Percentiles rank a stretch among this genome's conserved stretches.
Evolutionary conservation across 2,888 invertebrate species (phyloP).

Genomic region (Netelia fuscicornis): DNA sequence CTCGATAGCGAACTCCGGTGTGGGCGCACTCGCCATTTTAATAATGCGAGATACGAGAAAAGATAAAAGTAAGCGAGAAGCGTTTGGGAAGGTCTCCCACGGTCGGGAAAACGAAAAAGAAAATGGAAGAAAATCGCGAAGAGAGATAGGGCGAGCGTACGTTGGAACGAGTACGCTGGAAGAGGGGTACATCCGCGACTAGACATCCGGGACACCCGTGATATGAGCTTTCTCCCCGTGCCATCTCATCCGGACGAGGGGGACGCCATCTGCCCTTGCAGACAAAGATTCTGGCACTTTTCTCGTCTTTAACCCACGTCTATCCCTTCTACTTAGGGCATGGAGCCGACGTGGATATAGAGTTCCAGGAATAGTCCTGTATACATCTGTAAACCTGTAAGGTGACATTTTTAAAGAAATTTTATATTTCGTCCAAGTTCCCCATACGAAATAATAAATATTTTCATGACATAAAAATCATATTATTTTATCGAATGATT

Average conservation of each 20-base stretch:
- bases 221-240: slow-evolving; percentile 56
- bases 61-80: slow-evolving; percentile 20
- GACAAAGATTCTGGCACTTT: slow-evolving; percentile 40
- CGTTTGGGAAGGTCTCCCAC: slow-evolving; percentile 21
- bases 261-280: slow-evolving; percentile 36
- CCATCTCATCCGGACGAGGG: slow-evolving; percentile 28
- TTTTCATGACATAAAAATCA: too few relatives aligned
- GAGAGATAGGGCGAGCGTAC: slow-evolving; percentile 37
- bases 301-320: slow-evolving; percentile 36
- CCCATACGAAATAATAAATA: too few relatives aligned
- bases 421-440: too few relatives aligned
- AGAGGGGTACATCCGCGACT: slow-evolving; percentile 32
- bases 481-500: too few relatives aligned
- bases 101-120: slow-evolving; percentile 25
- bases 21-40: slow-evolving; percentile 32
- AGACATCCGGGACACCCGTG: slow-evolving; percentile 56
- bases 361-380: slow-evolving; percentile 29
- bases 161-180: slow-evolving; percentile 13
- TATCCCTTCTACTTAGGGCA: slow-evolving; percentile 35
- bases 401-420: neutral
- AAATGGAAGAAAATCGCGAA: slow-evolving; percentile 42
- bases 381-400: slow-evolving; percentile 9
- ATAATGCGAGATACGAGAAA: slow-evolving; percentile 45
- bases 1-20: neutral
- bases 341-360: slow-evolving; percentile 3